Evolutionary conservation across 2,888 invertebrate species (phyloP).

Genomic region (Lysandra coridon): DNA sequence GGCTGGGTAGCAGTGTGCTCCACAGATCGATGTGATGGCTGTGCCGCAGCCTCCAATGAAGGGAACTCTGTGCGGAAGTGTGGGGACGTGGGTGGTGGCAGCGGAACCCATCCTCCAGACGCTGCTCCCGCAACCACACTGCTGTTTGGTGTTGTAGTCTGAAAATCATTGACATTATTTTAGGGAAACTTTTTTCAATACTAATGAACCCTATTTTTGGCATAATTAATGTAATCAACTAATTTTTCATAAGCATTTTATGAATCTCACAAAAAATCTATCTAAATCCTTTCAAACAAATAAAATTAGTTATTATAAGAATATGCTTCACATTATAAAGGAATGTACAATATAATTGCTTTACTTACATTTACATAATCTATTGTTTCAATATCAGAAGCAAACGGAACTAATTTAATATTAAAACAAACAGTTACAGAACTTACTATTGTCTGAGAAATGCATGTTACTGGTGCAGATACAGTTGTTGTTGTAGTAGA

Average conservation of each 20-base stretch:
- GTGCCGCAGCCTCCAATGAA: constrained; percentile 84
- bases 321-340: too few relatives aligned
- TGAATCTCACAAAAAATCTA: neutral
- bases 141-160: constrained; percentile 82
- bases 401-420: neutral
- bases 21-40: constrained; percentile 81
- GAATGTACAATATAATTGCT: neutral
- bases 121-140: constrained; percentile 80
- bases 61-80: constrained; percentile 99
- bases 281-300: too few relatives aligned
- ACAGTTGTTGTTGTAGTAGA: constrained; percentile 70
- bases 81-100: constrained; percentile 87
- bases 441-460: constrained; percentile 73
- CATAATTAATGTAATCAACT: neutral
- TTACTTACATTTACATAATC: neutral
- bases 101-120: constrained; percentile 73
- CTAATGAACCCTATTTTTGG: too few relatives aligned
- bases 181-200: neutral
- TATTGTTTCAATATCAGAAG: constrained; percentile 1
- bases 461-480: constrained; percentile 74
- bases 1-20: constrained; percentile 66
- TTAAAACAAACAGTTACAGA: neutral
- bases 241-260: neutral
- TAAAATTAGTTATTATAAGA: neutral
- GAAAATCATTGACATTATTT: constrained; percentile 30